Evolutionary conservation across 2,888 invertebrate genomes (phyloP).

Genomic region (Ennomos erosarius): DNA sequence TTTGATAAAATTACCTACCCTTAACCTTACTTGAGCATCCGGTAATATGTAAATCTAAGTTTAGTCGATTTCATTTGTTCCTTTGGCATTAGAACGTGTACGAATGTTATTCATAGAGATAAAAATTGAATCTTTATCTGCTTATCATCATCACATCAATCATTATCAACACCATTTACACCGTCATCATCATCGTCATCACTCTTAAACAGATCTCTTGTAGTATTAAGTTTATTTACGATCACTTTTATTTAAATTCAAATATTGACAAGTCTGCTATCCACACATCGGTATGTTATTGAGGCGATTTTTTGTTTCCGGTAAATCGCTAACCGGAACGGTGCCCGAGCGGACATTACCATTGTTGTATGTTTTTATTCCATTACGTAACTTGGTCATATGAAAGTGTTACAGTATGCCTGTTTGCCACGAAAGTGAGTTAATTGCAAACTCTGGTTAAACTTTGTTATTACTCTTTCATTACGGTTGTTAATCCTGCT

Average conservation of each 20-base stretch:
- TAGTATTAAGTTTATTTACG: constrained; percentile 6
- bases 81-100: not conserved
- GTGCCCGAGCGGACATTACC: constrained; percentile 47
- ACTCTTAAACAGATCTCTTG: constrained; percentile 1
- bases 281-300: constrained; percentile 24
- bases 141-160: not conserved
- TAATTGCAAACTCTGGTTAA: constrained; percentile 58
- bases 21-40: constrained; percentile 3
- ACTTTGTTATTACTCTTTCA: constrained; percentile 37
- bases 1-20: constrained; percentile 18
- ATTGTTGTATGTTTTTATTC: constrained; percentile 51
- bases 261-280: constrained; percentile 24
- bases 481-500: constrained; percentile 43
- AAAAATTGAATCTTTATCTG: not conserved
- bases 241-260: constrained; percentile 26
- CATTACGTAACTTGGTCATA: constrained; percentile 51
- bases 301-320: constrained; percentile 50
- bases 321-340: constrained; percentile 53
- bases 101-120: not conserved
- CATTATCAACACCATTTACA: no score
- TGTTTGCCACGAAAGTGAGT: constrained; percentile 73
- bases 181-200: no score
- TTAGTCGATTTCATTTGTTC: constrained; percentile 3
- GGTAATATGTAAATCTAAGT: not conserved
- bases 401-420: constrained; percentile 68